Percentiles rank a stretch among this genome's conserved stretches.
phyloP scores from a whole-genome alignment of 2,888 invertebrate species.

The Merodon equestris region DNA sequence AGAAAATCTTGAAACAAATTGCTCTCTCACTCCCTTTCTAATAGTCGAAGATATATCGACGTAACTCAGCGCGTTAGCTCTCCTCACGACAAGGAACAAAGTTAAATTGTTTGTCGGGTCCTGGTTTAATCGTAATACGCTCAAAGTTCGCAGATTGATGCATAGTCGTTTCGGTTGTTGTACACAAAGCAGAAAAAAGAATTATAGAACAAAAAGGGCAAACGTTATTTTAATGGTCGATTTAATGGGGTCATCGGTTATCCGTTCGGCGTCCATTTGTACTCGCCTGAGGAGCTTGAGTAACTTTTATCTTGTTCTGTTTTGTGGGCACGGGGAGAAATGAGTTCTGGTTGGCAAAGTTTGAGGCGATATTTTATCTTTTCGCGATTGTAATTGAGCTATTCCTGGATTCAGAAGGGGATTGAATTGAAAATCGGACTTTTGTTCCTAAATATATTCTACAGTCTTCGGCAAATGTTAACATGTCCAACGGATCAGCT shows the following conservation, averaged over 20 bases:
- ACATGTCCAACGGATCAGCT: no score
- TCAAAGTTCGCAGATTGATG: slow-evolving; percentile 43
- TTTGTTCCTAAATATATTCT: no score
- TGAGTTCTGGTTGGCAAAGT: no score
- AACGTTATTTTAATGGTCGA: slow-evolving; percentile 44
- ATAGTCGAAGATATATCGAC: slow-evolving; percentile 47
- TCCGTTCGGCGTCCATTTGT: background rate
- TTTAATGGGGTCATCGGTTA: slow-evolving; percentile 39
- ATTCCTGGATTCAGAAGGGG: no score
- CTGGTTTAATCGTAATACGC: slow-evolving; percentile 9
- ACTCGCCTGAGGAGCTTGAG: no score
- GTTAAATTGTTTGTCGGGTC: slow-evolving; percentile 42
- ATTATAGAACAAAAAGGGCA: background rate
- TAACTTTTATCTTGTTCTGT: no score
- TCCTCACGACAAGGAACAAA: slow-evolving; percentile 5
- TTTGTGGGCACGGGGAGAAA: no score
- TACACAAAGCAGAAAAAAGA: slow-evolving; percentile 16
- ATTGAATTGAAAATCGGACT: background rate
- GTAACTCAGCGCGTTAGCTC: slow-evolving; percentile 20
- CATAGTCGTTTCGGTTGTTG: slow-evolving; percentile 39
- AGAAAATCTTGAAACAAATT: slow-evolving; percentile 31
- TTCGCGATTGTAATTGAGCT: no score
- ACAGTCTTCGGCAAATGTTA: no score
- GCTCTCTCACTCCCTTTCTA: slow-evolving; percentile 34
- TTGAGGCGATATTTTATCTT: no score